Evolutionary conservation across 2,797 vertebrate genomes (phyloP).

Genomic region (Coluber constrictor): DNA sequence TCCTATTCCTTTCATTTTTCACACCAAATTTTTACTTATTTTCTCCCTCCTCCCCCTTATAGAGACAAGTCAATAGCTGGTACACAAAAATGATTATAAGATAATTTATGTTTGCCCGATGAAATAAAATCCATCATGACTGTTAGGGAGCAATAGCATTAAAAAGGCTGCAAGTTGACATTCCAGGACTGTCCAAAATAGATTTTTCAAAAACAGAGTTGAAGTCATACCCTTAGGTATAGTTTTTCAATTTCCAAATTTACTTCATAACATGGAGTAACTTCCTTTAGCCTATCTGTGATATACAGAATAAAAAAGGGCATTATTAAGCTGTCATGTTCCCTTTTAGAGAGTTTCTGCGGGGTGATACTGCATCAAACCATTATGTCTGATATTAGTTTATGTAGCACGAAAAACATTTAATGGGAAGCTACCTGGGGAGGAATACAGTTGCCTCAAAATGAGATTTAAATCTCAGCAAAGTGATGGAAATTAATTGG

Average conservation of each 20-base stretch:
- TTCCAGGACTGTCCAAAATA: constrained; percentile 44
- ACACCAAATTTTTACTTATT: constrained; percentile 42
- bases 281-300: background rate
- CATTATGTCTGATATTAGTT: constrained; percentile 11
- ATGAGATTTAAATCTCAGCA: background rate
- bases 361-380: background rate
- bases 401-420: background rate
- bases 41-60: constrained; percentile 31
- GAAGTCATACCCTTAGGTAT: constrained; percentile 7
- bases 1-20: constrained; percentile 50
- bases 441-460: background rate
- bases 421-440: constrained; percentile 12
- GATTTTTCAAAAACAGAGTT: constrained; percentile 3
- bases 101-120: constrained; percentile 67
- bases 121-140: constrained; percentile 67
- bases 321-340: constrained; percentile 10
- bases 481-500: constrained; percentile 1
- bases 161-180: constrained; percentile 41
- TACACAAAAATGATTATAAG: constrained; percentile 61
- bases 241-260: constrained; percentile 42
- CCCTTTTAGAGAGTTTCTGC: background rate
- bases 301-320: constrained; percentile 25
- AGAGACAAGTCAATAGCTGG: constrained; percentile 53
- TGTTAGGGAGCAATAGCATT: constrained; percentile 48
- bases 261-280: background rate